A percentile compares a stretch with the other conserved stretches of the same genome.
Conservation (phyloP, 2,113 vertebrate genomes). For the Furnarius figulus region DNA sequence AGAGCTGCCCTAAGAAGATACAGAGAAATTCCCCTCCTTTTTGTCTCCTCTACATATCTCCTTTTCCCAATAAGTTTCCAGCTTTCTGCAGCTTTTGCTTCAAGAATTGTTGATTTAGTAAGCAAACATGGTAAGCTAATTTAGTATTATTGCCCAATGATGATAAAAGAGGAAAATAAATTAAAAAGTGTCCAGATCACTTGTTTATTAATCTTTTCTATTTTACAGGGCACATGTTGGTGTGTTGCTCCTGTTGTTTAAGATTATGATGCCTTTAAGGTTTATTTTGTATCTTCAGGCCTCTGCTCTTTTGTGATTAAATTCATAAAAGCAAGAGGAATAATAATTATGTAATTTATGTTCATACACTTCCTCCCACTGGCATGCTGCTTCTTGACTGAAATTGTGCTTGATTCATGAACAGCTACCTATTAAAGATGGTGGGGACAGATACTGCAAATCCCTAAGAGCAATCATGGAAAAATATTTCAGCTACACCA, state of each 20-base stretch:
- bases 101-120: not conserved
- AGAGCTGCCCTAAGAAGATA: not conserved
- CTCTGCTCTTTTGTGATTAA: slow-evolving; percentile 45
- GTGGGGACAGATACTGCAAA: slow-evolving; percentile 2
- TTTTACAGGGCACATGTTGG: not conserved
- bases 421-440: slow-evolving; percentile 36
- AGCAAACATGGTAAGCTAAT: not conserved
- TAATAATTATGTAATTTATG: slow-evolving; percentile 48
- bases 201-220: not conserved
- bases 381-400: slow-evolving; percentile 23
- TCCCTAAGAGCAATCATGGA: slow-evolving; percentile 1
- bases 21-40: not conserved
- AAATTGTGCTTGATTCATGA: slow-evolving; percentile 49
- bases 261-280: slow-evolving; percentile 1
- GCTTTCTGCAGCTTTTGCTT: not conserved
- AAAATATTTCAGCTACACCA: slow-evolving; percentile 13
- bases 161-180: not conserved
- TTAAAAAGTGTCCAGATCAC: not conserved
- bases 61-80: not conserved
- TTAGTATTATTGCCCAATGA: not conserved
- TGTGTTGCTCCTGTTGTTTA: not conserved
- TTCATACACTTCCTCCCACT: slow-evolving; percentile 44
- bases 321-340: slow-evolving; percentile 23
- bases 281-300: slow-evolving; percentile 2
- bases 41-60: not conserved